phyloP scores from a whole-genome alignment of 2,797 vertebrate genomes.

The Heliangelus exortis region DNA sequence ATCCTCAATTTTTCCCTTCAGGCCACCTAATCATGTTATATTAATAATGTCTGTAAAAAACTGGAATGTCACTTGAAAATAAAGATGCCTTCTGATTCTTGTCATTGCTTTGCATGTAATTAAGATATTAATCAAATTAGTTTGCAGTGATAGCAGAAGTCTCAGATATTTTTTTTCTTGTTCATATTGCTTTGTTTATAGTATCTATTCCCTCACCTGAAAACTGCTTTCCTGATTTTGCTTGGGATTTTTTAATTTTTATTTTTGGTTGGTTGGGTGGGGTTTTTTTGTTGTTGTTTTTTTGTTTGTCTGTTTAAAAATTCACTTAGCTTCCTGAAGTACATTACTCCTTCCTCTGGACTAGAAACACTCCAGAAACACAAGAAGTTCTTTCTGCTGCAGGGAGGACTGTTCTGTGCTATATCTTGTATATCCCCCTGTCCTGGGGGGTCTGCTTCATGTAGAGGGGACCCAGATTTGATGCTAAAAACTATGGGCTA shows the following conservation, averaged over 20 bases:
- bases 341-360: background rate
- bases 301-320: background rate
- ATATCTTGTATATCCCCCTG: too few species aligned
- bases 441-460: background rate
- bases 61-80: conserved; percentile 54
- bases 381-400: background rate
- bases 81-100: conserved; percentile 6
- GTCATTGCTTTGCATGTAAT: background rate
- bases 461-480: fast-evolving
- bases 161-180: background rate
- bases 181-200: conserved; percentile 43
- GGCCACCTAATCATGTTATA: conserved; percentile 58
- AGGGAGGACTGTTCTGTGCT: background rate
- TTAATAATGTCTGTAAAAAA: conserved; percentile 65
- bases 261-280: background rate
- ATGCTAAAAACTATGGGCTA: background rate
- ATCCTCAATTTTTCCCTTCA: conserved; percentile 53
- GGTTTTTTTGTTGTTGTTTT: background rate
- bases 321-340: background rate
- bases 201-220: background rate
- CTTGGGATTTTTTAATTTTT: background rate
- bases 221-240: background rate
- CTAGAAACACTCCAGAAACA: background rate
- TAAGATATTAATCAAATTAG: background rate
- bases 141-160: background rate